Evolutionary conservation across 2,888 invertebrate species (phyloP).

Genomic region (Ophion slaviceki): DNA sequence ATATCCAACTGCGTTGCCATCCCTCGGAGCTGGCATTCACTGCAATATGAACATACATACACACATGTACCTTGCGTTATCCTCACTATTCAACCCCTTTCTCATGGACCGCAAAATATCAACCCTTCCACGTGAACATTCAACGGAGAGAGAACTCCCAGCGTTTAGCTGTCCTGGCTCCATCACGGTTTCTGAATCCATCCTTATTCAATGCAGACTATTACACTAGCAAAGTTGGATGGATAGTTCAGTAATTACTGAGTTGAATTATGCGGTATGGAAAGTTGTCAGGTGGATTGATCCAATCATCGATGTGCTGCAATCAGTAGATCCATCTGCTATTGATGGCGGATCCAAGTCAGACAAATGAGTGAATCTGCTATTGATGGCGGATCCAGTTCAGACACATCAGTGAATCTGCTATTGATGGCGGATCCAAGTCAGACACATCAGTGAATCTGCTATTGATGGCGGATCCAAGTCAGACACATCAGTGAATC

Average conservation of each 20-base stretch:
- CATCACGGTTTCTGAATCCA: slow-evolving; percentile 6
- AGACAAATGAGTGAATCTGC: not conserved
- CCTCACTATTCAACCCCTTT: slow-evolving; percentile 34
- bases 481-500: not conserved
- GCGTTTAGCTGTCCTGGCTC: slow-evolving; percentile 19
- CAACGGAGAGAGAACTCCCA: slow-evolving; percentile 14
- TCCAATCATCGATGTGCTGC: not conserved
- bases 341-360: not conserved
- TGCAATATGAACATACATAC: slow-evolving; percentile 5
- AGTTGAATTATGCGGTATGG: not conserved
- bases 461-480: not conserved
- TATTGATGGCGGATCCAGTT: not conserved
- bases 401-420: not conserved
- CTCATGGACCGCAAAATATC: slow-evolving; percentile 50
- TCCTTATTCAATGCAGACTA: slow-evolving; percentile 5
- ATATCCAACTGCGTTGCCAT: slow-evolving; percentile 48
- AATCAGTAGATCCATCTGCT: not conserved
- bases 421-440: not conserved
- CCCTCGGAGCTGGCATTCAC: slow-evolving; percentile 49
- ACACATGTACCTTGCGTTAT: not conserved
- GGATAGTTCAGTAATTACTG: not conserved
- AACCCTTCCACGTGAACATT: slow-evolving; percentile 38
- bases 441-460: not conserved
- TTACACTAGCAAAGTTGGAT: not conserved
- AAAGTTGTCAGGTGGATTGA: slow-evolving; percentile 9